Base-by-base conservation (phyloP, 2,113 vertebrate species). In the Takifugu bimaculatus region DNA sequence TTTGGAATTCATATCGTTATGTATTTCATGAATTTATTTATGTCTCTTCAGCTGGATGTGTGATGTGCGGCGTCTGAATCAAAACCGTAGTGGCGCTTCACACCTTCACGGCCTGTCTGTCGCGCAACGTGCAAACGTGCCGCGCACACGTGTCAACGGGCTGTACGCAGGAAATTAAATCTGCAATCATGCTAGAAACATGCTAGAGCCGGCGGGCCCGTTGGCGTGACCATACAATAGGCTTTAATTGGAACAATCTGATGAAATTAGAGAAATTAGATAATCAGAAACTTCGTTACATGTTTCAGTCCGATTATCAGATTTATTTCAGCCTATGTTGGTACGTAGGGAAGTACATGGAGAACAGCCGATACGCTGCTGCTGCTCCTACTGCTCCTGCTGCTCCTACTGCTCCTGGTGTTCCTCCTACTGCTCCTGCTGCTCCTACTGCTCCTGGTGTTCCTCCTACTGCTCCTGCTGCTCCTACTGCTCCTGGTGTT, bases 21-120 rank as follows among this genome's bases (percentile, higher is more conserved):
- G 64, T 72, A 77, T 79, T 74, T 71, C 72, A 81, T 77, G 72
- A 77, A 84, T 84, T 47, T 72, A 77, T 79, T 69, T 72, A 80
- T 80, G 59, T 78, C 68, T 57, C 54, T 58, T 60, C 47, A 39
- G 26, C 56, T 39, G 56, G 28, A 57, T 15, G 56, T 58, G 70
- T 55, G 55, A 72, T 71, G 13, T 62, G 70, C 49, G 4, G 53
- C 55, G 6, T 25, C 32, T 25, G 26, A 74, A 68, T 65, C 54
- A 63, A 54, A 4, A 5, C 47, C 26, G 39, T 4, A 32, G 43
- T 25, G 47, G 50, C 5, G 4, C 55, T 2, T 27, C 27, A 0
- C 4, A 42, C 2, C 28, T 1, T 2, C 10, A 13, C 54, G 57
- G 25, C 29, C 60, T 54, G 70, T 75, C 78, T 78, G 70, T 77